phyloP scores from a whole-genome alignment of 2,888 invertebrate species.

The Tenthredo livida region DNA sequence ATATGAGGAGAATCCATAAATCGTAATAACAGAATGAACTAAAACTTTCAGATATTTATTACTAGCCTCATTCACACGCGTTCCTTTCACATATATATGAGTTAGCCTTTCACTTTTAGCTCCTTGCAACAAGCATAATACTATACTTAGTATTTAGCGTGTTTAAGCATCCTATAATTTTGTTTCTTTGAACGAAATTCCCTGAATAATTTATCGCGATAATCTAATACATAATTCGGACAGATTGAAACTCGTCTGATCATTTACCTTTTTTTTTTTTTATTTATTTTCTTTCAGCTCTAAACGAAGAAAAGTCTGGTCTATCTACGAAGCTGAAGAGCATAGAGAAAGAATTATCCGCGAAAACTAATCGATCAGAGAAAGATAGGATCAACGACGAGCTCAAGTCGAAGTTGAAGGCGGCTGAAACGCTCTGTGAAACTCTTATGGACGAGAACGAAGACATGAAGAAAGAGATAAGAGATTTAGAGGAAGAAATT shows the following conservation, averaged over 20 bases:
- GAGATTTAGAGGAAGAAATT: conserved; percentile 97
- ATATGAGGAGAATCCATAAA: background rate
- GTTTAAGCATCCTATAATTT: background rate
- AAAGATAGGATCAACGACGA: conserved; percentile 78
- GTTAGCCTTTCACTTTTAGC: conserved; percentile 38
- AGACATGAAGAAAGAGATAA: conserved; percentile 94
- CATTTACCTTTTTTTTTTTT: background rate
- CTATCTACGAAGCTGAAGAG: conserved; percentile 78
- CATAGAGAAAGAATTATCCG: conserved; percentile 71
- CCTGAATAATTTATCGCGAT: conserved; percentile 33
- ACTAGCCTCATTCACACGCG: conserved; percentile 34
- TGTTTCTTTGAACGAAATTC: background rate
- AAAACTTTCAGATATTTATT: conserved; percentile 39
- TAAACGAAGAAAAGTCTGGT: conserved; percentile 77
- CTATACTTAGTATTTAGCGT: conserved; percentile 3
- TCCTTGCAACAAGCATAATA: background rate
- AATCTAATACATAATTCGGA: conserved; percentile 34
- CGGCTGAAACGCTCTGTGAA: conserved; percentile 95
- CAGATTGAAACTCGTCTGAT: background rate
- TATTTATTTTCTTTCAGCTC: conserved; percentile 60
- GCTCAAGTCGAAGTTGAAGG: conserved; percentile 89
- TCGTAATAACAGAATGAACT: background rate
- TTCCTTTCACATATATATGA: conserved; percentile 11
- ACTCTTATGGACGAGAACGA: conserved; percentile 98
- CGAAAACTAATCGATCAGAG: conserved; percentile 69